Evolutionary conservation across 2,113 vertebrate genomes (phyloP).

Genomic region (Sphaerodactylus townsendi): DNA sequence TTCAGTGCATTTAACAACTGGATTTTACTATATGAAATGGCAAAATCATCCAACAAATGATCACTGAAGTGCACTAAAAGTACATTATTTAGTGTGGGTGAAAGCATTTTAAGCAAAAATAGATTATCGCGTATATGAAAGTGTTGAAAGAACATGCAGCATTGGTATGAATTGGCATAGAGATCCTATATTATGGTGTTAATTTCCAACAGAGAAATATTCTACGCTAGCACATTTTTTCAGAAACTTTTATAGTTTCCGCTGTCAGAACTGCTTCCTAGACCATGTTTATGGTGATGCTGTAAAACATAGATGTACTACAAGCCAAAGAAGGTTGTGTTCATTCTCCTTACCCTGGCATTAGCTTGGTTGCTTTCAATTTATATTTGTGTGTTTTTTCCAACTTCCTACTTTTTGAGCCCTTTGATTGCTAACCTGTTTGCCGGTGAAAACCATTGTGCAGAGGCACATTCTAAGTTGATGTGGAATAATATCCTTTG

Average conservation of each 20-base stretch:
- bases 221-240: too few species aligned
- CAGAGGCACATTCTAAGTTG: not conserved
- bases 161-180: too few species aligned
- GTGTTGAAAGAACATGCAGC: too few species aligned
- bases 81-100: too few species aligned
- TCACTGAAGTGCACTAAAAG: too few species aligned
- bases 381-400: not conserved
- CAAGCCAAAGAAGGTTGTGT: not conserved
- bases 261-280: not conserved
- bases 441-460: not conserved
- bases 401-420: not conserved
- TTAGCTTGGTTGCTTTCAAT: not conserved
- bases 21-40: too few species aligned
- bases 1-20: too few species aligned
- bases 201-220: too few species aligned
- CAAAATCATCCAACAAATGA: too few species aligned
- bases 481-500: not conserved
- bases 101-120: too few species aligned
- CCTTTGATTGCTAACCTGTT: not conserved
- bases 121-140: too few species aligned
- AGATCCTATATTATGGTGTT: too few species aligned
- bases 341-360: not conserved
- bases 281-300: not conserved
- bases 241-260: not conserved
- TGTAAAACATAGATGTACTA: not conserved